Base-by-base conservation (phyloP, 2,888 invertebrate species). In the Aleiodes testaceus region DNA sequence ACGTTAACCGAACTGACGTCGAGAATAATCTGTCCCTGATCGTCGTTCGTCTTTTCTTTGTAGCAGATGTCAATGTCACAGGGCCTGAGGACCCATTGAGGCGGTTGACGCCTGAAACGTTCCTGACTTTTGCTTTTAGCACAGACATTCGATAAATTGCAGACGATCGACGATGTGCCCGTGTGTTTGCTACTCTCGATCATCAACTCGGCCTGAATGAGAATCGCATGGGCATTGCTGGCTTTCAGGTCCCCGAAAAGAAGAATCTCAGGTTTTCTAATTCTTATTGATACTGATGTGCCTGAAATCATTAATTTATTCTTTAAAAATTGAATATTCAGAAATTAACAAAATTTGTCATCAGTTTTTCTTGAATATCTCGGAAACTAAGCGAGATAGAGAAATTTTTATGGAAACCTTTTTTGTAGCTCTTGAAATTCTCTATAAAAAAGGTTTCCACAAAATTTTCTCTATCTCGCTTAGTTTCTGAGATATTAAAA, bases 201-300 rank as follows among this genome's bases (percentile, higher is more conserved):
- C 18, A 93, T 88, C 11, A 93, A 88, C 84, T 94, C 94, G 0
- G 92, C 90, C 77, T 93, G 91, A 7, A 94, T 88, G 11, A 95
- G 90, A 50, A 93, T 84, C 3, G 92, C 91, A 78, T 92, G 91
- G 1, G 92, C 91, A 50, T 90, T 91, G 20, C 90, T 90, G 49
- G 91, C 90, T 7, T 89, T 90, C n/a, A 90, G 88, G 78, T 92
- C 92, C 0, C 93, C 92, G 82, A 93, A 92, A 78, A 95, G 90
- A 87, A 94, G 91, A 63, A 95, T 89, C 87, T 95, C 95, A 0
- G 95, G 95, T 81, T 93, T 92, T 36, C 94, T 91, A 78, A 95
- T 90, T 79, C 93, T 91, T 22, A 94, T 88, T 0, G 93, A 93
- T 76, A 95, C 88, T 1, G 93, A 92, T 30, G 94, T 87, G 55